Conservation (phyloP, 2,888 invertebrate genomes). For the Acanthosepion lycidas region DNA sequence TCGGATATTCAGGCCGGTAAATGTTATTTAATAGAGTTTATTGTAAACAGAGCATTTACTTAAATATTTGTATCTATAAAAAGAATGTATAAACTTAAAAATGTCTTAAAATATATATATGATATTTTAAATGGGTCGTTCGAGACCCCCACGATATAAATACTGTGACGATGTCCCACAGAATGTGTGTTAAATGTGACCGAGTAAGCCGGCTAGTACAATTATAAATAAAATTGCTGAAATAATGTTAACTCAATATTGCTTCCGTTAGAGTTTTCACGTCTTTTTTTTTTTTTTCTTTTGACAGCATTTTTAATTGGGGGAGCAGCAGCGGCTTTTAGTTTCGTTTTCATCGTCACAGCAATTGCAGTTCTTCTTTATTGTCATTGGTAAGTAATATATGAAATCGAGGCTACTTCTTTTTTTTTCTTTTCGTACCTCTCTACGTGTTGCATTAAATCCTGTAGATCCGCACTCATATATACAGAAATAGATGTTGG, state of each 20-base stretch:
- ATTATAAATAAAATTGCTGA: neutral
- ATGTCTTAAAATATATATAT: too few relatives aligned
- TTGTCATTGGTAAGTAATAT: conserved; percentile 61
- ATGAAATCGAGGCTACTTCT: neutral
- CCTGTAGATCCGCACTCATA: too few relatives aligned
- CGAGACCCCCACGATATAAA: too few relatives aligned
- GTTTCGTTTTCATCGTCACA: conserved; percentile 63
- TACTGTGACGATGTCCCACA: too few relatives aligned
- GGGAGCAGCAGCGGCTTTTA: conserved; percentile 63
- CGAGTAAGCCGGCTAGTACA: neutral
- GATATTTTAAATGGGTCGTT: too few relatives aligned
- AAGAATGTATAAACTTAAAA: too few relatives aligned
- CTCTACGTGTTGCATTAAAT: too few relatives aligned
- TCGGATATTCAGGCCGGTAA: too few relatives aligned
- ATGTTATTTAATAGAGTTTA: too few relatives aligned
- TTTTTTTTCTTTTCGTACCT: neutral
- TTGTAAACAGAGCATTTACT: too few relatives aligned
- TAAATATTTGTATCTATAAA: too few relatives aligned
- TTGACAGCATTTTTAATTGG: conserved; percentile 66
- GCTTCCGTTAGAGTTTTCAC: neutral
- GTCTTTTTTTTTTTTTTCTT: conserved; percentile 50
- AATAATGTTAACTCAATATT: neutral
- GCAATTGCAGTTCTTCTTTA: conserved; percentile 66
- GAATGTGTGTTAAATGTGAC: neutral
- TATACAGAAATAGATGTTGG: too few relatives aligned